A percentile compares a stretch with the other conserved stretches of the same genome.
phyloP scores from a whole-genome alignment of 2,888 invertebrate genomes.

The Xestia ashworthii region DNA sequence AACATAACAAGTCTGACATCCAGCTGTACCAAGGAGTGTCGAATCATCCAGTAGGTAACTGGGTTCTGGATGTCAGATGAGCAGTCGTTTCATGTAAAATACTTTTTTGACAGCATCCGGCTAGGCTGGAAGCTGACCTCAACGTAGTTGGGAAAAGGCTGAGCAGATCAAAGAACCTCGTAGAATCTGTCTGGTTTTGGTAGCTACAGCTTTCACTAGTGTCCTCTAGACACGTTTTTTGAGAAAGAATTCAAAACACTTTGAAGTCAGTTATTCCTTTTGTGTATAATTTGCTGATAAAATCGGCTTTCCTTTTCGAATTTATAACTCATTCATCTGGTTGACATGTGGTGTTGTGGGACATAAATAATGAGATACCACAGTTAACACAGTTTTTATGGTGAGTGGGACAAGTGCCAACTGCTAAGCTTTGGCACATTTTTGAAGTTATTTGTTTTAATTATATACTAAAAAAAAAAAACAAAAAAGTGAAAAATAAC shows the following conservation, averaged over 20 bases:
- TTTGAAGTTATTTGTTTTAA: neutral
- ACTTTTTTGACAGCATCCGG: neutral
- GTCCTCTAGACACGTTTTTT: neutral
- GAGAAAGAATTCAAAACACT: neutral
- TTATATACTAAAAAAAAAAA: too few species aligned
- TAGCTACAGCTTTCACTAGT: constrained; percentile 5
- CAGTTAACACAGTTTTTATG: constrained; percentile 42
- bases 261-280: constrained; percentile 17
- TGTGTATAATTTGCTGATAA: constrained; percentile 25
- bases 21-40: neutral
- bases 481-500: too few species aligned
- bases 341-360: constrained; percentile 24
- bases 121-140: neutral
- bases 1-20: neutral
- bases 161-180: neutral
- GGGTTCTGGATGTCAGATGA: neutral
- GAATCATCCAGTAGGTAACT: neutral
- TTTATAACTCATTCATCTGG: constrained; percentile 48
- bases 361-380: constrained; percentile 38
- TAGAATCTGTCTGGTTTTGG: neutral
- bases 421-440: constrained; percentile 1
- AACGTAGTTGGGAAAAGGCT: neutral
- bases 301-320: constrained; percentile 31
- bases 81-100: neutral
- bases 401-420: constrained; percentile 38